These are phyloP conservation scores for Heterotis niloticus DNA, from an alignment of 2,113 vertebrate species.

Conservation along the genomic window DNA sequence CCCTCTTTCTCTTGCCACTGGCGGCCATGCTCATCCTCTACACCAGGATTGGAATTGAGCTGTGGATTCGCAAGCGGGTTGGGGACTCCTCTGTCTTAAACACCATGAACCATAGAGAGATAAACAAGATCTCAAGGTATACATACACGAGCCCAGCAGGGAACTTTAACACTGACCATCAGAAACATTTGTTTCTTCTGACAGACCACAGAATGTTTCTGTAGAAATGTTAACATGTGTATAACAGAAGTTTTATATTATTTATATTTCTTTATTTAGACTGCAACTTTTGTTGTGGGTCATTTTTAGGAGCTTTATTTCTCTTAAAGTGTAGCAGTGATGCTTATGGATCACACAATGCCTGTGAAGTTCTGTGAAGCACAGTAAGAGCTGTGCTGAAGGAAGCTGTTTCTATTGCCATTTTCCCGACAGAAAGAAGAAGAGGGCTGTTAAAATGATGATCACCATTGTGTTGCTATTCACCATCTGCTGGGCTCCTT, in stretches of 20 bases:
- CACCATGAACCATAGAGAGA: constrained; percentile 71
- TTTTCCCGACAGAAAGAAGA: constrained; percentile 67
- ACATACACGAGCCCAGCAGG: background rate
- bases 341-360: too few relatives aligned
- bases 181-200: too few relatives aligned
- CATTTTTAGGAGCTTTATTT: too few relatives aligned
- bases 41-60: constrained; percentile 65
- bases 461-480: constrained; percentile 73
- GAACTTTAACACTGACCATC: too few relatives aligned
- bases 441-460: constrained; percentile 76
- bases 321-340: background rate
- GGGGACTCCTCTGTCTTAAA: constrained; percentile 69
- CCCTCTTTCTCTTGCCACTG: constrained; percentile 70
- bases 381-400: background rate
- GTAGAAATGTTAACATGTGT: too few relatives aligned
- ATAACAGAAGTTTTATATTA: too few relatives aligned
- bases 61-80: constrained; percentile 74
- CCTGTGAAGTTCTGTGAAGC: background rate
- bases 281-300: too few relatives aligned
- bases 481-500: constrained; percentile 75
- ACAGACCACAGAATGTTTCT: too few relatives aligned
- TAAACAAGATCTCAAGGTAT: constrained; percentile 70
- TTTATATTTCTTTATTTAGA: too few relatives aligned
- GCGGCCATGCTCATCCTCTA: constrained; percentile 71
- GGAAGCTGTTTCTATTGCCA: background rate